Conservation (phyloP, 2,797 vertebrate species). For the Myripristis murdjan region DNA sequence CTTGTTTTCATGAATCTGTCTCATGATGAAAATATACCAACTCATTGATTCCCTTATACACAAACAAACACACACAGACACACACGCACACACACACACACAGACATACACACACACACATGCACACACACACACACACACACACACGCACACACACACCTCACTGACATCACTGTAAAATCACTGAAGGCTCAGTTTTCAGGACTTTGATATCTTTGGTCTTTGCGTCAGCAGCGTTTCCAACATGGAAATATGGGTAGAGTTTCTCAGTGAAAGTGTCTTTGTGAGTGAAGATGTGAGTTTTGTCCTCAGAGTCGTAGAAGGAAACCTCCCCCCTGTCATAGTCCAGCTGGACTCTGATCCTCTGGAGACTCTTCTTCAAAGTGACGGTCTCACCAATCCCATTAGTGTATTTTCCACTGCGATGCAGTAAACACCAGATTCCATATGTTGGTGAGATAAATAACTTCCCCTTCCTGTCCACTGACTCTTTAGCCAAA, state of each 20-base stretch:
- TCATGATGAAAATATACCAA: too few species aligned
- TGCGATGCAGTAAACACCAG: slow-evolving; percentile 12
- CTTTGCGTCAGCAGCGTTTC: background rate
- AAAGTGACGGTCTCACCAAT: background rate
- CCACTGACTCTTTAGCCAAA: slow-evolving; percentile 37
- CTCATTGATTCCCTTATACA: too few species aligned
- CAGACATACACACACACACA: too few species aligned
- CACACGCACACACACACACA: too few species aligned
- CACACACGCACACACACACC: too few species aligned
- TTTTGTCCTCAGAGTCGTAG: slow-evolving; percentile 39
- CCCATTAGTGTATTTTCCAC: slow-evolving; percentile 3
- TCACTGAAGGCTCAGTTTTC: too few species aligned
- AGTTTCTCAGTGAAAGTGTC: slow-evolving; percentile 43
- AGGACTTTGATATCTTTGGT: slow-evolving; percentile 34
- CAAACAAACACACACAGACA: too few species aligned
- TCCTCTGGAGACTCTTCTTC: slow-evolving; percentile 44
- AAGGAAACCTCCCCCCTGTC: slow-evolving; percentile 48
- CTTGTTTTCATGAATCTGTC: too few species aligned
- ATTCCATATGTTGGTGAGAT: slow-evolving; percentile 1
- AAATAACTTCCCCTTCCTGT: slow-evolving; percentile 5
- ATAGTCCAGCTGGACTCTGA: slow-evolving; percentile 56
- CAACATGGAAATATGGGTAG: slow-evolving; percentile 31
- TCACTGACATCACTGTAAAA: too few species aligned
- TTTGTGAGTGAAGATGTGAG: slow-evolving; percentile 38
- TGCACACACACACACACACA: too few species aligned